These are phyloP conservation scores for Oryzias dopingdopingensis DNA, from an alignment of 2,797 vertebrate species.

Conservation along the genomic window DNA sequence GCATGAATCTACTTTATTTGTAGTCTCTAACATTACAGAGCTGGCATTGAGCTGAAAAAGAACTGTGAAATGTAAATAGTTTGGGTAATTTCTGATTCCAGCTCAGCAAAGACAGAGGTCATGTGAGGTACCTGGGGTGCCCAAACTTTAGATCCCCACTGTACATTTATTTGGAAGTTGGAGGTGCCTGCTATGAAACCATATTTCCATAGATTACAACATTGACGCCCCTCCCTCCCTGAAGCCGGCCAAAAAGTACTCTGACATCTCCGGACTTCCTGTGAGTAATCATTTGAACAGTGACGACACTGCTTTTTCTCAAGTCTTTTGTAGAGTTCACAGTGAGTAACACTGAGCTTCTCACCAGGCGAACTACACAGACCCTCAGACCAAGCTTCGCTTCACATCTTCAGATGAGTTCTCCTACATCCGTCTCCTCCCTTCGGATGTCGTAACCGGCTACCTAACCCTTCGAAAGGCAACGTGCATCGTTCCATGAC, in stretches of 20 bases:
- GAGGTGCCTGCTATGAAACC: too few species aligned
- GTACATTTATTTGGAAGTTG: too few species aligned
- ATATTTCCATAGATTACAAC: slow-evolving; percentile 82
- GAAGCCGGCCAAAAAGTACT: slow-evolving; percentile 97
- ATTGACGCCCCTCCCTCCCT: slow-evolving; percentile 94
- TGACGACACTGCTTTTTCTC: neutral
- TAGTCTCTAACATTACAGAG: too few species aligned
- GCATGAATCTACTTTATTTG: too few species aligned
- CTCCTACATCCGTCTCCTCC: slow-evolving; percentile 93
- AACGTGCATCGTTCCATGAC: slow-evolving; percentile 90
- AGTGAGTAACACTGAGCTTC: slow-evolving; percentile 8
- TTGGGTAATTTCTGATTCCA: too few species aligned
- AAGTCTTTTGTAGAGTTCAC: slow-evolving; percentile 5
- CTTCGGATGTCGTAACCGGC: slow-evolving; percentile 91
- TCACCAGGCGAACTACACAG: slow-evolving; percentile 92
- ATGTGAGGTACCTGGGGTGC: too few species aligned
- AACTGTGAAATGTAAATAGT: too few species aligned
- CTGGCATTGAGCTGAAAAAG: too few species aligned
- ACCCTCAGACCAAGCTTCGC: slow-evolving; percentile 95
- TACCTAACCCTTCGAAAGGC: slow-evolving; percentile 94
- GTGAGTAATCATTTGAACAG: slow-evolving; percentile 76
- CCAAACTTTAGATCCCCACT: too few species aligned
- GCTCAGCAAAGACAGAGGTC: too few species aligned
- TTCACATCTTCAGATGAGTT: slow-evolving; percentile 95
- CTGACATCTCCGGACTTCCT: slow-evolving; percentile 94